Base-by-base conservation (phyloP, 2,113 vertebrate species). In the crab-eating macaque (Macaca fascicularis) region DNA sequence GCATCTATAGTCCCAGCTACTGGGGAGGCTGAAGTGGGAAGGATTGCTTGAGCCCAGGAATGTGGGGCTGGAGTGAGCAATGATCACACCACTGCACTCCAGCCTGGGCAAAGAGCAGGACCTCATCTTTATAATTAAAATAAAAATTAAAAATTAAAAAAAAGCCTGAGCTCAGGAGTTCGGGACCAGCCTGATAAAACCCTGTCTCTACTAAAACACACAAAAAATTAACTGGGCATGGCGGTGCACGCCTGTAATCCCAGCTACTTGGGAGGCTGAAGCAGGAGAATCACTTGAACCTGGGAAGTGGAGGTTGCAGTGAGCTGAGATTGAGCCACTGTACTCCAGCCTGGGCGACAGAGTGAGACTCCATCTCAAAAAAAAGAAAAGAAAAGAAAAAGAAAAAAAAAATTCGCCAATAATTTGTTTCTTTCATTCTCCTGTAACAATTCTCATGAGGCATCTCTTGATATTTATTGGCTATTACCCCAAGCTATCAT, bases 221-320 rank as follows among this genome's bases (percentile, higher is more conserved):
- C 20, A 55, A 20, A 55, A 55, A 55, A 20, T 55, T 20, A 55
- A 20, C 52, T 55, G 52, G 19, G 19, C 52, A 55, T 20, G 52
- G 52, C 0, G 0, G 52, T 20, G 52, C 2, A 6, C 0, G 6
- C 52, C 52, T 55, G 5, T 55, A 55, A 55, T 55, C 19, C 52
- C 52, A 55, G 52, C 19, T 55, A 55, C 19, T 55, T 55, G 52
- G 52, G 52, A 55, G 19, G 52, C 52, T 55, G 52, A 55, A 19
- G 52, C 19, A 55, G 52, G 52, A 55, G 19, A 0, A 55, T 55
- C 19, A 7, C 6, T 55, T 55, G 52, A 55, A 55, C 52, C 52
- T 55, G 52, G 52, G 19, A 55, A 55, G 6, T 55, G 52, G 19
- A 20, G 52, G 52, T 55, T 55, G 6, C 52, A 55, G 52, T 55